These are phyloP conservation scores for Nephrotoma flavescens DNA, from an alignment of 2,888 invertebrate species.

Conservation along the genomic window DNA sequence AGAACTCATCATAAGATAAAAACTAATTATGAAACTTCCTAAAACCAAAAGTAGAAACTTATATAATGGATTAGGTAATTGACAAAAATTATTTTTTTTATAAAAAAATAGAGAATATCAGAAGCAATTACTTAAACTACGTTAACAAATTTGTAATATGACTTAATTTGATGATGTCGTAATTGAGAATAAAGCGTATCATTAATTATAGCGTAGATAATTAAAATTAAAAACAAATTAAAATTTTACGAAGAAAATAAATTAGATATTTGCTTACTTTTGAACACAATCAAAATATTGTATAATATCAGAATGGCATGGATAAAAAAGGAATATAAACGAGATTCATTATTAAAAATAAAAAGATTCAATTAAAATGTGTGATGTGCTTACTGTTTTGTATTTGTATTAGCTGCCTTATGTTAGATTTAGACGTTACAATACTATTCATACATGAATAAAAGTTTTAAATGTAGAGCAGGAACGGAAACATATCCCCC, in stretches of 20 bases:
- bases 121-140: not conserved
- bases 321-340: not conserved
- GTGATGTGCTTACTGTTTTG: not conserved
- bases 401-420: too few relatives aligned
- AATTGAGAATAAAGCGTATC: not conserved
- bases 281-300: not conserved
- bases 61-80: not conserved
- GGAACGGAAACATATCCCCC: too few relatives aligned
- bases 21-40: not conserved
- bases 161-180: not conserved
- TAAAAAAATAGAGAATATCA: not conserved
- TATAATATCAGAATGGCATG: not conserved
- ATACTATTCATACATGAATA: too few relatives aligned
- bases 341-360: not conserved
- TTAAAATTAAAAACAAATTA: not conserved
- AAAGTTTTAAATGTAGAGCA: too few relatives aligned
- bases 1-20: not conserved
- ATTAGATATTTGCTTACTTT: not conserved
- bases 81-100: not conserved
- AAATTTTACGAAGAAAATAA: not conserved
- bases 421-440: too few relatives aligned
- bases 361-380: not conserved
- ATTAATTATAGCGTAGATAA: not conserved
- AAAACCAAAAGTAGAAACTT: not conserved
- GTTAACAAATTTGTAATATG: not conserved